Evolutionary conservation across 2,113 vertebrate species (phyloP).

Genomic region (Zapornia atra): DNA sequence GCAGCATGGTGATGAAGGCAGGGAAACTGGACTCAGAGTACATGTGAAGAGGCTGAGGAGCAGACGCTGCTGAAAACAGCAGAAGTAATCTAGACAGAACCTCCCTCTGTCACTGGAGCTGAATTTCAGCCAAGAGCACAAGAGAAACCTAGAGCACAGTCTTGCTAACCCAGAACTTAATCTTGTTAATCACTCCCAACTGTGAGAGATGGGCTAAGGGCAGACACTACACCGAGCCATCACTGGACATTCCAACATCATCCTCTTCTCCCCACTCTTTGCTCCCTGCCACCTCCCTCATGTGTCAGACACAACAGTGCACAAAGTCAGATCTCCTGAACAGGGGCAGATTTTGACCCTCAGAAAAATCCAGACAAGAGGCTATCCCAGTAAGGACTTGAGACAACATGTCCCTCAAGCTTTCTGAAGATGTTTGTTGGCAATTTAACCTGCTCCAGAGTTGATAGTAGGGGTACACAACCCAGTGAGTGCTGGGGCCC

Average conservation of each 20-base stretch:
- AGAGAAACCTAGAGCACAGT: background rate
- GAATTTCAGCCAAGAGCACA: background rate
- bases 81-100: background rate
- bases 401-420: background rate
- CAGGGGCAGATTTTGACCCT: background rate
- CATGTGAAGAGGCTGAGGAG: background rate
- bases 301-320: fast-evolving
- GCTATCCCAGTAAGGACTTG: background rate
- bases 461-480: background rate
- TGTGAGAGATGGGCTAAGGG: background rate
- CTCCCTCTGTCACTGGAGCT: background rate
- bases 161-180: background rate
- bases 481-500: fast-evolving
- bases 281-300: background rate
- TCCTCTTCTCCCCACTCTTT: background rate
- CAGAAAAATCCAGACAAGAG: background rate
- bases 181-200: background rate
- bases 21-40: background rate
- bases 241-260: background rate
- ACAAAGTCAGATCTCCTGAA: background rate
- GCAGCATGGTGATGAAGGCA: fast-evolving
- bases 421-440: background rate
- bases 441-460: background rate
- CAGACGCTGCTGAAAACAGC: background rate
- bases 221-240: background rate